Evolutionary conservation across 2,888 invertebrate species (phyloP), one percentile per base, ranked within the genome.

Genomic region (Xylophagus ater): DNA sequence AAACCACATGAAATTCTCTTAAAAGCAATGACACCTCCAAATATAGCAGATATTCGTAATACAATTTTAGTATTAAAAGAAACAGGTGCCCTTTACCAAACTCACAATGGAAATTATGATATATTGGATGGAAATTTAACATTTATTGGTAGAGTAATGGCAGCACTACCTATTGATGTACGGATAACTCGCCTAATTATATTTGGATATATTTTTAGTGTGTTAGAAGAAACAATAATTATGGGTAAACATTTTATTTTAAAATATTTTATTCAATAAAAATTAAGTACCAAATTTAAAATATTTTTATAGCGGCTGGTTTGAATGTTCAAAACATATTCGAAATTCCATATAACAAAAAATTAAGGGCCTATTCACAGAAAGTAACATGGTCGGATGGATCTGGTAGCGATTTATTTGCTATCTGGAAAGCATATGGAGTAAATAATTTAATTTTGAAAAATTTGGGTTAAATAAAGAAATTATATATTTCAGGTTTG

Each of bases 11-110:
- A 81, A 20, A 72, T 94, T 19, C 67, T 96, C 0, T 88, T 84
- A 0, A 63, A 87, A 20, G 86, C 92, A 2, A 69, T 96, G 60
- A 81, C 87, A 52, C 89, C 92, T 12, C 96, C 96, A 0, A 78
- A 86, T 57, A 67, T 89, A 24, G 71, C 72, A 15, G 85, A 87
- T 55, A 82, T 96, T 49, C 75, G 79, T 44, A 72, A 77, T 38
- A 88, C 92, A 1, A 72, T 94, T 47, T 70, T 88, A n/a, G 68
- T 76, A 26, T 67, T 96, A 3, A 94, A 93, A 69, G 63, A 86
- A 78, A 67, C 78, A n/a, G 90, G 93, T 7, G 93, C 83, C 0
- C 58, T 94, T 7, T 73, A 78, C 41, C 72, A 72, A 21, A 73
- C 72, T 0, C 58, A 70, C 1, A 65, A 73, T 25, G 73, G 69